Base-by-base conservation (phyloP, 2,797 vertebrate species). In the Hapalemur alaotrensis region DNA sequence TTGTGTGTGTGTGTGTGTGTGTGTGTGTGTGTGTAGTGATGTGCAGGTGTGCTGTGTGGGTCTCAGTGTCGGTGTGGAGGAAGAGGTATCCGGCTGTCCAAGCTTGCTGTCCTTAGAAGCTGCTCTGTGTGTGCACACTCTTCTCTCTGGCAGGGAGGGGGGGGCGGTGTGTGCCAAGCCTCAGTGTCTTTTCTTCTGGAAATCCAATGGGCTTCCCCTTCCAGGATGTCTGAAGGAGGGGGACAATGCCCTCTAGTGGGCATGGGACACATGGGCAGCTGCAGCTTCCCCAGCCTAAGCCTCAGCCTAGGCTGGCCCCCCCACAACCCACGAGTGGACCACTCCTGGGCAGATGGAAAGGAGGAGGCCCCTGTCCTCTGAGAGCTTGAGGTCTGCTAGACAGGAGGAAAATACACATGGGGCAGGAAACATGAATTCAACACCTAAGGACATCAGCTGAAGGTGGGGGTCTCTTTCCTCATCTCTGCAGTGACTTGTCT, bases 181-280 rank as follows among this genome's bases (percentile, higher is more conserved):
- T 93, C 35, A 28, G 18, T 87, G 63, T 67, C 94, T 84, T 69
- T 46, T 46, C 14, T 87, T 87, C 43, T 86, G 69, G 63, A 86
- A 75, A 50, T 48, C 72, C 82, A 23, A 35, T 35, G 48, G 35
- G 6, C 30, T n/a, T 9, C 46, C 79, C 38, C 67, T 69, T 70
- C 46, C 78, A 84, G 82, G 54, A 84, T 30, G 20, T 41, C 54
- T 78, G 54, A 59, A 94, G 73, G 95, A 76, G 4, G 43, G 57
- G 67, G 43, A 76, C 11, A 78, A 13, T 84, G 97, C 94, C 96
- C 97, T 97, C 95, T 97, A 89, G 96, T 90, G 97, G 82, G 15
- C 35, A 54, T 73, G 70, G 32, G 38, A 32, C 0, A 2, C 57
- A 61, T 1, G 30, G 67, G 89, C 43, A 14, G 22, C 86, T 76